Percentiles rank a stretch among this genome's conserved stretches.
phyloP scores from a whole-genome alignment of 2,113 vertebrate genomes.

The Cryptomyrus ogoouensis region DNA sequence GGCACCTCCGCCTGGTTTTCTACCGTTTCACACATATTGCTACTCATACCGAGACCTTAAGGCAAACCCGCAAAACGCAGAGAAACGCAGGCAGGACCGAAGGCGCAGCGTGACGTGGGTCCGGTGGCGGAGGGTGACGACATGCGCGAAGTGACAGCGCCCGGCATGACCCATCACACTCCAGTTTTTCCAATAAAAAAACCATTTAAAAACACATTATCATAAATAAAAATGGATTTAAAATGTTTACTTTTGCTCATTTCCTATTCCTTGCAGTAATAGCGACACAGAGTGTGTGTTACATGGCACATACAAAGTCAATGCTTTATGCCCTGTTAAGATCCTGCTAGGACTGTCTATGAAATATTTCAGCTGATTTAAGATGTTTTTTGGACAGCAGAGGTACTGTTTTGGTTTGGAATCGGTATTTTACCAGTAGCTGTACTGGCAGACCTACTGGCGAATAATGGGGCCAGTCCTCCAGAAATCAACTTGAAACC shows the following conservation, averaged over 20 bases:
- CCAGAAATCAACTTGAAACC: neutral
- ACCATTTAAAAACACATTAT: neutral
- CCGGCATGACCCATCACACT: neutral
- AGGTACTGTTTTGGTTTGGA: neutral
- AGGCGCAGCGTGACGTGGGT: neutral
- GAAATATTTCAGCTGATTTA: neutral
- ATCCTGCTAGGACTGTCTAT: neutral
- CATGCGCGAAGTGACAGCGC: neutral
- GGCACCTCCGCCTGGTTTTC: neutral
- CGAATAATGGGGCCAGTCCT: neutral
- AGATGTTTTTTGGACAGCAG: neutral
- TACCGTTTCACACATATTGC: neutral
- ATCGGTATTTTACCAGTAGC: neutral
- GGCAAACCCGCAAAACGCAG: neutral
- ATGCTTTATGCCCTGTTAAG: neutral
- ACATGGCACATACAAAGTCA: neutral
- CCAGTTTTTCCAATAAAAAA: neutral
- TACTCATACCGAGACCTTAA: neutral
- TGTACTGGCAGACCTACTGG: neutral
- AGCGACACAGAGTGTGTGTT: neutral
- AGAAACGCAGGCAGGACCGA: neutral
- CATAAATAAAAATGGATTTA: neutral
- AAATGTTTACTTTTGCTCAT: neutral
- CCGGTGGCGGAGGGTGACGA: neutral
- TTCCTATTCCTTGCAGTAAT: neutral